Evolutionary conservation across 2,888 invertebrate genomes (phyloP), one percentile per base, ranked within the genome.

Genomic region (Parnassius orleans): DNA sequence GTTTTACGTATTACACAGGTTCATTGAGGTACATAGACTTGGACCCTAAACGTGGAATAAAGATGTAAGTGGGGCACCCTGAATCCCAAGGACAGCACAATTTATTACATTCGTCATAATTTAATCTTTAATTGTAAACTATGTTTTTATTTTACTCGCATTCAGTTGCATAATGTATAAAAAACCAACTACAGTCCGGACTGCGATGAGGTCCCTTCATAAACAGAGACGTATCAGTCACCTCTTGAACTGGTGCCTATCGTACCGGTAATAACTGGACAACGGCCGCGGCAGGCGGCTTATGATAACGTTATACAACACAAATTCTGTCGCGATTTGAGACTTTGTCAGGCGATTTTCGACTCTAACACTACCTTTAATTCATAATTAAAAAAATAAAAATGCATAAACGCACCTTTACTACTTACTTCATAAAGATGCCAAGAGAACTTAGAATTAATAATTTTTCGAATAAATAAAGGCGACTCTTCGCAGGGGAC

Each of bases 221-320:
- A 79, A 83, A 84, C 83, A 79, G 73, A 69, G 71, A 72, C 75
- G 73, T 90, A 91, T 92, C 90, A 85, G 83, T 87, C 91, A 93
- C 93, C 93, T 92, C 87, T 90, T 93, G 93, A 93, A 92, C 93
- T 89, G 84, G 86, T 90, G 92, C 88, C 92, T 87, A 84, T 81
- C 80, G 68, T 80, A 86, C 93, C 79, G 88, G 93, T 92, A 90
- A 86, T 88, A 91, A 92, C 93, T 84, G 86, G 93, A 86, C 87
- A 71, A 69, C 81, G 80, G 87, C 90, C 88, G 90, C 85, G 78
- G 75, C 84, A 81, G 80, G 89, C 90, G 83, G 91, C 88, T 90
- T 65, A 76, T 77, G 90, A 90, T 90, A 90, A 89, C 83, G 75
- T 74, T 72, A 69, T 73, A 71, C 71, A 69, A 72, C 69, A 72